Evolutionary conservation across 2,888 invertebrate genomes (phyloP).

Genomic region (Meteorus cinctellus): DNA sequence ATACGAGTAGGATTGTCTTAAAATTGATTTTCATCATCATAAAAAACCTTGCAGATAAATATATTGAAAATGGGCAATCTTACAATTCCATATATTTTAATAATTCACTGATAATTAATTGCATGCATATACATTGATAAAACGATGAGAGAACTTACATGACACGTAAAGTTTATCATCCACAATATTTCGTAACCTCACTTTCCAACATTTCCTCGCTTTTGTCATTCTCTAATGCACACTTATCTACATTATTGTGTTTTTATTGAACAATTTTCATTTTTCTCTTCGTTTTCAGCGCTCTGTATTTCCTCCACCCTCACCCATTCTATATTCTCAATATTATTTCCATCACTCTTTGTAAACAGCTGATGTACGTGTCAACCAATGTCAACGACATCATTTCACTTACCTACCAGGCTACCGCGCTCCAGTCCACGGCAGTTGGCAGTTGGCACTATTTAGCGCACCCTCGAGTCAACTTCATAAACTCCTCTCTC

Average conservation of each 20-base stretch:
- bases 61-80: not conserved
- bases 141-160: not conserved
- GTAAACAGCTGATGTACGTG: not conserved
- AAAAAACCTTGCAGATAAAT: conserved; percentile 66
- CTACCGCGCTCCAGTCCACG: not conserved
- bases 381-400: not conserved
- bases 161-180: conserved; percentile 9
- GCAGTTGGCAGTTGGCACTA: not conserved
- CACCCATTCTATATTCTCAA: no score
- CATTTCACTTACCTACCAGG: not conserved
- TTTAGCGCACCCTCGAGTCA: not conserved
- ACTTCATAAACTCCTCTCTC: not conserved
- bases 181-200: not conserved
- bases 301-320: no score
- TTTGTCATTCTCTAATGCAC: not conserved
- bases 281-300: no score
- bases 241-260: not conserved
- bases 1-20: conserved; percentile 80
- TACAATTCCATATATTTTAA: not conserved
- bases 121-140: not conserved
- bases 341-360: not conserved
- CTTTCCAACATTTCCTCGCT: not conserved
- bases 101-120: not conserved
- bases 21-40: conserved; percentile 87
- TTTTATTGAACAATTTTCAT: not conserved